These are phyloP conservation scores for Iphiclides podalirius DNA, from an alignment of 2,888 invertebrate species.

Conservation along the genomic window DNA sequence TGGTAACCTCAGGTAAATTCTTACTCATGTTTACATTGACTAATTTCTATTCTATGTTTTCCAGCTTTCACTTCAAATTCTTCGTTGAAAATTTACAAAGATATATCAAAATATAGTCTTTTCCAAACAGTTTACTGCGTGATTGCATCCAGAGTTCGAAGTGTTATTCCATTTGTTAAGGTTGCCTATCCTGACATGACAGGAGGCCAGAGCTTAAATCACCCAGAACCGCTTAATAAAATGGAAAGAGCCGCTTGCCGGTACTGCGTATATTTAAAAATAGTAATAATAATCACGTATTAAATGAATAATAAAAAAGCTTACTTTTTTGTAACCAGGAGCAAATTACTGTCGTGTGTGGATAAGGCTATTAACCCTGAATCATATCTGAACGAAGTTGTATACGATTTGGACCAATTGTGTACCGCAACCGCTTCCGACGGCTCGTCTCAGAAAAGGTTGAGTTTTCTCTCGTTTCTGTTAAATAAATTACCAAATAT, in stretches of 20 bases:
- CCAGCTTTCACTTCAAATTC: slow-evolving; percentile 64
- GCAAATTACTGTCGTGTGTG: slow-evolving; percentile 83
- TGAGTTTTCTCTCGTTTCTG: slow-evolving; percentile 16
- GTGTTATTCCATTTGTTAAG: slow-evolving; percentile 85
- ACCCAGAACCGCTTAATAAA: slow-evolving; percentile 82
- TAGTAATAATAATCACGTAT: background rate
- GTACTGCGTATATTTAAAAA: slow-evolving; percentile 35
- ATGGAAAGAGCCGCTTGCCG: slow-evolving; percentile 72
- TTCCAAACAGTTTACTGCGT: slow-evolving; percentile 71
- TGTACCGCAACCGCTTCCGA: slow-evolving; percentile 40
- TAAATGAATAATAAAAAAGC: background rate
- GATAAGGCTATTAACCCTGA: slow-evolving; percentile 83
- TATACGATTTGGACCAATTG: slow-evolving; percentile 84
- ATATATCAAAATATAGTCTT: slow-evolving; percentile 58
- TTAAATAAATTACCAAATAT: too few species aligned
- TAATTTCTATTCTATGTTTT: too few species aligned
- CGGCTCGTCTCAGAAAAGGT: slow-evolving; percentile 53
- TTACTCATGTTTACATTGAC: too few species aligned
- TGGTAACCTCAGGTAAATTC: background rate
- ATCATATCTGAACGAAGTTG: slow-evolving; percentile 80
- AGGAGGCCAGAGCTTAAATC: slow-evolving; percentile 75
- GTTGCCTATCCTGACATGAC: slow-evolving; percentile 87
- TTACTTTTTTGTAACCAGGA: slow-evolving; percentile 43
- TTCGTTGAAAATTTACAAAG: slow-evolving; percentile 69
- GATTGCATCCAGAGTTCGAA: slow-evolving; percentile 79